phyloP scores from a whole-genome alignment of 2,113 vertebrate genomes.

The Callionymus lyra region DNA sequence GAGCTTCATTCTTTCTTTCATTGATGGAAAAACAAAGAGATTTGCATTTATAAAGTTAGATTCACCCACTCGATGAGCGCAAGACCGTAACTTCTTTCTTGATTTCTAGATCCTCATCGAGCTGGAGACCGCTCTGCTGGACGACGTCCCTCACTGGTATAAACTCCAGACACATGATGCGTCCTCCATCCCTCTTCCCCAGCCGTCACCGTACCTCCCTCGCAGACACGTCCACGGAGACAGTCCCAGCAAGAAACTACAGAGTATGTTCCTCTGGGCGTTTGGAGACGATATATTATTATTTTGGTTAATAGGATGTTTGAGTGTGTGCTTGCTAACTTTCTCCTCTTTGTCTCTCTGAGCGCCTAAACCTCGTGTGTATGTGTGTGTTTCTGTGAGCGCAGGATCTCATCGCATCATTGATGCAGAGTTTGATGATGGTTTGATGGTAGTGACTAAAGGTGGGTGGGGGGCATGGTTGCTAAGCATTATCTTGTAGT shows the following conservation, averaged over 20 bases:
- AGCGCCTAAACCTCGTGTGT: constrained; percentile 27
- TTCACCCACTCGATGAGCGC: too few relatives aligned
- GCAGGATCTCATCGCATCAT: constrained; percentile 98
- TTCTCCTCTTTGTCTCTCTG: constrained; percentile 21
- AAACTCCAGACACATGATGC: constrained; percentile 93
- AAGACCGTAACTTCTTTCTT: not conserved
- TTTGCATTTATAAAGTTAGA: too few relatives aligned
- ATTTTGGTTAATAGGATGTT: constrained; percentile 3
- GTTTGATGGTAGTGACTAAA: constrained; percentile 90
- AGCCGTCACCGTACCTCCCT: constrained; percentile 93
- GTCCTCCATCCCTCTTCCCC: constrained; percentile 95
- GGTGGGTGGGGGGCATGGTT: constrained; percentile 86
- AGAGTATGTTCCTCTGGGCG: constrained; percentile 74
- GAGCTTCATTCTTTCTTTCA: too few relatives aligned
- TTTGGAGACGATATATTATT: constrained; percentile 5
- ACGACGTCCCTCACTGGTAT: constrained; percentile 95
- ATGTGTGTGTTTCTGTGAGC: constrained; percentile 39
- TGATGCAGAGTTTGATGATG: constrained; percentile 99
- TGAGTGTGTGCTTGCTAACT: constrained; percentile 16
- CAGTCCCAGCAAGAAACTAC: constrained; percentile 91
- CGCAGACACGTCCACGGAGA: constrained; percentile 87
- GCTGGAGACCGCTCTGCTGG: constrained; percentile 89
- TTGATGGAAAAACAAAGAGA: too few relatives aligned
- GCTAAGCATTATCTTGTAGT: constrained; percentile 36
- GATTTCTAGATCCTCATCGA: constrained; percentile 87